Evolutionary conservation across 2,888 invertebrate species (phyloP), one percentile per base, ranked within the genome.

Genomic region (Melitaea athalia): DNA sequence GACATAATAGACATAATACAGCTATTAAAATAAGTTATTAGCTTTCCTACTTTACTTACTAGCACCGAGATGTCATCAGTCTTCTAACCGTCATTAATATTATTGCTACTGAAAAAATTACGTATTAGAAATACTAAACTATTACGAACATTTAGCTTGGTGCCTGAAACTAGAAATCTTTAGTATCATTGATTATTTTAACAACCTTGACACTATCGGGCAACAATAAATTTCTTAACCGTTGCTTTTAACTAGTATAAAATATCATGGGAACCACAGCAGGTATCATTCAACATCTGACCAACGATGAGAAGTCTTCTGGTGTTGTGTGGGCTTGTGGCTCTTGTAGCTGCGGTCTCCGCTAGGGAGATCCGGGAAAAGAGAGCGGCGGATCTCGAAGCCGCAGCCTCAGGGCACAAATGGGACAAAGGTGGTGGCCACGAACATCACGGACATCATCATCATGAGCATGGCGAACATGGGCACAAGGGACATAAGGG

Each of bases 401-500:
- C 88, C 0, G 94, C 94, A 0, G 94, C 94, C 6, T 85, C 86
- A 61, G 81, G 82, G 71, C 80, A 80, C 67, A 79, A 86, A 68
- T 85, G 85, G 84, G 89, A 87, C 71, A 87, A 87, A 74, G 95
- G 95, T 14, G 94, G 94, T 43, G 95, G 95, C 12, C 93, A 94
- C 72, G 94, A 95, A 74, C 93, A 94, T 75, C 94, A 95, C 77
- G 93, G 90, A 0, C 94, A 94, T 73, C 94, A 95, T 74, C 94
- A 94, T 79, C 93, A 93, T 65, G 93, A 94, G 24, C 94, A 95
- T 74, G 95, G 95, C 0, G 94, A 93, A 64, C 94, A 95, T 75
- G 94, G 93, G 57, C 94, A 95, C 76, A 95, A 95, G 76, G 95
- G 95, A 6, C 95, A 96, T 88, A 95, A 95, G 77, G 93, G 94